A percentile compares a stretch with the other conserved stretches of the same genome.
Conservation (phyloP, 2,888 invertebrate genomes). For the Cylloceria caligata region DNA sequence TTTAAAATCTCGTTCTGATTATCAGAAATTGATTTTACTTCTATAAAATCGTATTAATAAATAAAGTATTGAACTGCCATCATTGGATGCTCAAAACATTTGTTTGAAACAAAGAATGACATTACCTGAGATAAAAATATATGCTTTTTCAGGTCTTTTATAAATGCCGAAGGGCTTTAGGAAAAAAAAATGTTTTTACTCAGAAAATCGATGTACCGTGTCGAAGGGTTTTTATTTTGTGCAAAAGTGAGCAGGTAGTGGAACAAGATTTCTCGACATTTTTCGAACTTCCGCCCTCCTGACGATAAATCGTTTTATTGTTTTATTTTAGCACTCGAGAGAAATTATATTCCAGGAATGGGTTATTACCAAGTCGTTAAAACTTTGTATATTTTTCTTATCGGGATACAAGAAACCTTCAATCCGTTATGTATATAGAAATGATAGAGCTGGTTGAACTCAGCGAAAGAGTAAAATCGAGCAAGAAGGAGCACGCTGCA, state of each 20-base stretch:
- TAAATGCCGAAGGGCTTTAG: background rate
- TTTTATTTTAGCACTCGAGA: slow-evolving; percentile 25
- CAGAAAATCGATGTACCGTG: background rate
- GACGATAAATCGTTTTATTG: slow-evolving; percentile 35
- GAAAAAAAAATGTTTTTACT: background rate
- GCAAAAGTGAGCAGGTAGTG: background rate
- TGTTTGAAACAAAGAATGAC: background rate
- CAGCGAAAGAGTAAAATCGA: slow-evolving; percentile 29
- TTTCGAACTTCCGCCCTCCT: background rate
- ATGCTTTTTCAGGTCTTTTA: background rate
- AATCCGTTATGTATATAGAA: background rate
- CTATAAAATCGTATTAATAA: background rate
- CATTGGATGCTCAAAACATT: background rate
- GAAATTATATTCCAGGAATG: slow-evolving; percentile 29
- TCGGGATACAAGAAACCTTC: background rate
- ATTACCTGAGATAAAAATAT: background rate
- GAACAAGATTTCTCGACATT: slow-evolving; percentile 8
- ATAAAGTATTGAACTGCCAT: no score
- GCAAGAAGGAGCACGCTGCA: slow-evolving; percentile 1
- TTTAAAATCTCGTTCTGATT: background rate
- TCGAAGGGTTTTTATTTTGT: background rate
- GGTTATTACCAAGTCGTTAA: slow-evolving; percentile 38
- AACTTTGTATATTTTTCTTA: slow-evolving; percentile 30
- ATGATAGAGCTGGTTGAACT: background rate
- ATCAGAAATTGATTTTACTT: background rate